Evolutionary conservation across 2,888 invertebrate species (phyloP).

Genomic region (Temnothorax ravouxi): DNA sequence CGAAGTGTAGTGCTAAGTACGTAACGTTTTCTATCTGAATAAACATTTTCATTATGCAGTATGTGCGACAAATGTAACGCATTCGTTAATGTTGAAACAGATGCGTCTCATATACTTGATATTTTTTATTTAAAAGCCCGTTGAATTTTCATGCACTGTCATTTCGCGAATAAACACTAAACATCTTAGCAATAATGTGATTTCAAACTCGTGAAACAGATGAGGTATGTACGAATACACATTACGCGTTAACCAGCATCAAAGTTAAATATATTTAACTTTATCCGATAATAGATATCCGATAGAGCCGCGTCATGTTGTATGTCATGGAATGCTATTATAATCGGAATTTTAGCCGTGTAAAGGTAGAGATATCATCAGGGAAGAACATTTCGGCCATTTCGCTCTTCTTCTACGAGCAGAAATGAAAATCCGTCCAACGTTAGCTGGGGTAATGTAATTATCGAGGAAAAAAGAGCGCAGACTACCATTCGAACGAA

Average conservation of each 20-base stretch:
- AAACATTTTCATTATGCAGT: neutral
- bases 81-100: slow-evolving; percentile 35
- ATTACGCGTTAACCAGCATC: neutral
- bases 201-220: neutral
- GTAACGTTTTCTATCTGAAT: neutral
- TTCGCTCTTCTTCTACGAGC: neutral
- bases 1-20: neutral
- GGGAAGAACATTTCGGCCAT: neutral
- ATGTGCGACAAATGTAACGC: slow-evolving; percentile 14
- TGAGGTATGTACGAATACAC: neutral
- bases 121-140: neutral
- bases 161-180: neutral
- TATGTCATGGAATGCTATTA: neutral
- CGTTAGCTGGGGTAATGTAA: neutral
- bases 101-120: slow-evolving; percentile 8
- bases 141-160: slow-evolving; percentile 7
- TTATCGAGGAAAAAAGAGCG: neutral
- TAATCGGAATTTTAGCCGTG: neutral
- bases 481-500: neutral
- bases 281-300: neutral
- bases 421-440: neutral
- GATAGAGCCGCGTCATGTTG: neutral
- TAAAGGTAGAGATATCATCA: neutral
- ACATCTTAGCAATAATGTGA: neutral
- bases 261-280: neutral